Evolutionary conservation across 2,113 vertebrate species (phyloP), one percentile per base, ranked within the genome.

Genomic region (Aldabrachelys gigantea): DNA sequence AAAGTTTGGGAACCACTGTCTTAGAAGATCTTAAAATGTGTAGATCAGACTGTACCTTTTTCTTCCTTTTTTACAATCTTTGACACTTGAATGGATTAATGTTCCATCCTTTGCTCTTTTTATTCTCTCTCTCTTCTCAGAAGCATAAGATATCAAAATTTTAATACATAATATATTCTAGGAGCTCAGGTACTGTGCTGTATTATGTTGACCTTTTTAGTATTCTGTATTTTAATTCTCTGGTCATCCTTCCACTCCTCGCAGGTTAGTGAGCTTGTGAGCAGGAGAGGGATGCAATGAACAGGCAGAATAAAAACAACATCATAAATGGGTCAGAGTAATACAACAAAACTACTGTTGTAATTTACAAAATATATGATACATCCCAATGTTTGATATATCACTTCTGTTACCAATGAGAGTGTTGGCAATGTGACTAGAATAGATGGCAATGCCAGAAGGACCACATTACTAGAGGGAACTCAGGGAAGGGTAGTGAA

Each of bases 171-270:
- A 82, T 5, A 50, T 29, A 29, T 38, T 11, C 81, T 89, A 83
- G 82, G 2, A 72, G 86, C 62, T 93, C 84, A 14, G 81, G 65
- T 85, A n/a, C 47, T 87, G 79, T 10, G 75, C 59, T 12, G 47
- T 29, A 41, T 59, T 31, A 21, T 3, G 57, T 6, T 95, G 95
- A 96, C 96, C 94, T 96, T 97, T 96, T 96, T 86, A 94, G 52
- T 72, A 96, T 91, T 95, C 82, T 38, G 86, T 86, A 47, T 95
- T 96, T 94, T 93, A 84, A 91, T 95, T 96, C 90, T 83, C 90
- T 84, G 83, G 10, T 88, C 94, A 90, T 95, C 35, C 72, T 81
- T 91, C 91, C 47, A 10, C 29, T 89, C 2, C 86, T 84, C 95
- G 47, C 47, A 87, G 94, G 69, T 10, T 38, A 6, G 91, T 25